Base-by-base conservation (phyloP, 2,888 invertebrate genomes). In the Ditylenchus weischeri region DNA sequence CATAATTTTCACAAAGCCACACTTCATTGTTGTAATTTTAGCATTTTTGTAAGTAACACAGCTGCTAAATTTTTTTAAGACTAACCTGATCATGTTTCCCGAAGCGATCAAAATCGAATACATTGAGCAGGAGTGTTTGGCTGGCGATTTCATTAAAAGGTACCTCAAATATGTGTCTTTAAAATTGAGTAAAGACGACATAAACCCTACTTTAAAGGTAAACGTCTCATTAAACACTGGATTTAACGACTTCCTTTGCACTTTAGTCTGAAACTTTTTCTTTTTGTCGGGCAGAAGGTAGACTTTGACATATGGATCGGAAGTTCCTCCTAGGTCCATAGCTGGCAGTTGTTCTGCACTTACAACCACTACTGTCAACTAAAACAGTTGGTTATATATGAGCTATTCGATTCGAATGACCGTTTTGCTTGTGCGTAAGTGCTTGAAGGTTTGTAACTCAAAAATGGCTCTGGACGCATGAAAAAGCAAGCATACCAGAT, bases 51-150 rank as follows among this genome's bases (percentile, higher is more conserved):
- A n/a, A n/a, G n/a, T n/a, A n/a, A n/a, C n/a, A n/a, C n/a, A n/a
- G n/a, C n/a, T n/a, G n/a, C 38, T n/a, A n/a, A n/a, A n/a, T n/a
- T n/a, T n/a, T 38, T 38, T 38, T 38, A 38, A 38, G 13, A 51
- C 95, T 95, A 83, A 98, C 96, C 87, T 96, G 96, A 87, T 99
- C 98, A 87, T 99, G 98, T 86, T 98, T 98, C 75, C 96, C 96
- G 88, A 99, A 98, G 78, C 98, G 90, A 87, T 99, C 98, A 86
- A 96, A 98, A 87, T 98, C 98, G 87, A 94, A 98, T 84, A 98
- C 93, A 79, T 95, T 95, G 86, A 98, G 94, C 76, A 94, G 93
- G 82, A 99, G 88, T 15, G 96, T 98, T 87, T 98, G 98, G 85
- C 93, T 92, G 90, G 94, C 93, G 69, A 96, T 93, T 84, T 98